These are phyloP conservation scores for Platerodrilus igneus DNA, from an alignment of 2,888 invertebrate genomes.

Conservation along the genomic window DNA sequence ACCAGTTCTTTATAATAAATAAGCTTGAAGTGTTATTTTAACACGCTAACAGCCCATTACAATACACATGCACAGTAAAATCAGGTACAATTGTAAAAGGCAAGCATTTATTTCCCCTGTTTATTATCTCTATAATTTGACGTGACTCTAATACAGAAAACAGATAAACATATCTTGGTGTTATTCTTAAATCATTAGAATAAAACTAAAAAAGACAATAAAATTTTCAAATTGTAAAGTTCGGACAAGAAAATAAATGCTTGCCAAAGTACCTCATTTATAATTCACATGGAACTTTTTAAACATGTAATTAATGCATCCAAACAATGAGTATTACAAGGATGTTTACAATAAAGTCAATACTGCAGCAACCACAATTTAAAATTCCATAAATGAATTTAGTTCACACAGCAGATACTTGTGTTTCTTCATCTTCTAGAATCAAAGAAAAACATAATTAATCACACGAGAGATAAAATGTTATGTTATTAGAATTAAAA, in stretches of 20 bases:
- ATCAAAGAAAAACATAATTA: slow-evolving; percentile 36
- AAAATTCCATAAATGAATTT: too few species aligned
- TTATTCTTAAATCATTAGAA: too few species aligned
- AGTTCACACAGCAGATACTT: slow-evolving; percentile 60
- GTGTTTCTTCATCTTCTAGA: slow-evolving; percentile 63
- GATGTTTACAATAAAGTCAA: slow-evolving; percentile 17
- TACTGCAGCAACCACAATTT: too few species aligned
- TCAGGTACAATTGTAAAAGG: slow-evolving; percentile 24
- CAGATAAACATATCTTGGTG: too few species aligned
- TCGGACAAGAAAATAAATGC: slow-evolving; percentile 14
- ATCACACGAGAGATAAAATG: too few species aligned
- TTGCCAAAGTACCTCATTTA: slow-evolving; percentile 21
- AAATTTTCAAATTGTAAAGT: too few species aligned
- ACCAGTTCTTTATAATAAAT: slow-evolving; percentile 13
- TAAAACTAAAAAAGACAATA: too few species aligned
- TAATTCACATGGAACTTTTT: slow-evolving; percentile 13
- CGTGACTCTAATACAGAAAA: too few species aligned
- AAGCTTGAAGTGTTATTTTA: slow-evolving; percentile 4
- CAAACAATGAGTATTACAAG: slow-evolving; percentile 21
- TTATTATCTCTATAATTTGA: too few species aligned
- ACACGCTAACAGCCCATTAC: slow-evolving; percentile 12
- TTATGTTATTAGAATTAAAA: too few species aligned
- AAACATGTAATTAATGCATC: slow-evolving; percentile 15
- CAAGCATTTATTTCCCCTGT: slow-evolving; percentile 12
- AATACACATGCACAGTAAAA: slow-evolving; percentile 15